A percentile compares a stretch with the other conserved stretches of the same genome.
Evolutionary conservation across 2,113 vertebrate species (phyloP).

Genomic region (Dromas ardeola): DNA sequence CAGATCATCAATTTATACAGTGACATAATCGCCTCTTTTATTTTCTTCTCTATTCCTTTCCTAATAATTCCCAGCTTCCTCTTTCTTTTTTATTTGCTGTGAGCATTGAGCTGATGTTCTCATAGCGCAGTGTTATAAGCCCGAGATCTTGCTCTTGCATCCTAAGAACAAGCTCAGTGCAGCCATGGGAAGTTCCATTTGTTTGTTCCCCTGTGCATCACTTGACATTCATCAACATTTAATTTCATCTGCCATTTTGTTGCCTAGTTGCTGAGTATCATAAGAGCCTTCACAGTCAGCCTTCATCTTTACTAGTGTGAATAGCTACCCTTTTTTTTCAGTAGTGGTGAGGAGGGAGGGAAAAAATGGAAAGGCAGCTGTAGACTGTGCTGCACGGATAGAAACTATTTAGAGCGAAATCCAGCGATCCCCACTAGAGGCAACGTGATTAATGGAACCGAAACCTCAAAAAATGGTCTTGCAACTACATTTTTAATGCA

Average conservation of each 20-base stretch:
- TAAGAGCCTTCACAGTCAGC: not conserved
- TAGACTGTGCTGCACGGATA: not conserved
- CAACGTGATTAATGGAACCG: not conserved
- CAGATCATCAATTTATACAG: not conserved
- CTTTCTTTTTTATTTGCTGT: not conserved
- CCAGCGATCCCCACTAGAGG: not conserved
- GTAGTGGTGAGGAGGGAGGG: not conserved
- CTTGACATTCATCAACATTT: not conserved
- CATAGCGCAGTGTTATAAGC: not conserved
- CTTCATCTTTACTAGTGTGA: not conserved
- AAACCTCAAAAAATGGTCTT: conserved; percentile 37
- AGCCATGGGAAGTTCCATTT: not conserved
- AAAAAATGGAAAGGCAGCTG: not conserved
- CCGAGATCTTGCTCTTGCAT: not conserved
- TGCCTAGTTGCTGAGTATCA: not conserved
- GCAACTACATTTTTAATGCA: conserved; percentile 53
- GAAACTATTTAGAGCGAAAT: not conserved
- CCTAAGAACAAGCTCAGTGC: not conserved
- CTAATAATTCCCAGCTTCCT: not conserved
- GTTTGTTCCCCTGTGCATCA: not conserved
- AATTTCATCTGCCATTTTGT: not conserved
- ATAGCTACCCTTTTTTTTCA: not conserved
- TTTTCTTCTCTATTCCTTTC: not conserved
- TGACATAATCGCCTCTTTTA: not conserved
- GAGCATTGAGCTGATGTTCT: not conserved